A percentile compares a stretch with the other conserved stretches of the same genome.
phyloP scores from a whole-genome alignment of 2,113 vertebrate genomes.

The Dicaeum eximium region DNA sequence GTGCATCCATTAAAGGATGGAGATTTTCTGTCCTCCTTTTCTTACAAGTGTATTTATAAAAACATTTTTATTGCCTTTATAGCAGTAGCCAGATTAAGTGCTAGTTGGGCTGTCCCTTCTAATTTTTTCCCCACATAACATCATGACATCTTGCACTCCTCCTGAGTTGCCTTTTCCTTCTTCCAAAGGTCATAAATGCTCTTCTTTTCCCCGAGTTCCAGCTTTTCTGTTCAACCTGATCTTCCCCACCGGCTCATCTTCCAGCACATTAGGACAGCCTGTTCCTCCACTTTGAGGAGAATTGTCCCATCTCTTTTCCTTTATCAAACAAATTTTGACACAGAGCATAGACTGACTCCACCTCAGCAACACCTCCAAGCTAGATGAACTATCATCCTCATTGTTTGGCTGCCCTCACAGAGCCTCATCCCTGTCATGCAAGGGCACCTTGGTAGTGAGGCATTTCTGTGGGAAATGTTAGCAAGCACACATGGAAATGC shows the following conservation, averaged over 20 bases:
- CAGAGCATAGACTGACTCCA: background rate
- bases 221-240: background rate
- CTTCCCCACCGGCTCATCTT: background rate
- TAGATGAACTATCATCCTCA: background rate
- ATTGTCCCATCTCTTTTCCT: background rate
- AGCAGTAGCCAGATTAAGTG: background rate
- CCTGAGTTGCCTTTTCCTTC: background rate
- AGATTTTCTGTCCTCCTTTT: background rate
- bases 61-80: background rate
- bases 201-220: background rate
- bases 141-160: background rate
- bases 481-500: background rate
- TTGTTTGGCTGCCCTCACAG: background rate
- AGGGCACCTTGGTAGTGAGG: background rate
- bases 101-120: background rate
- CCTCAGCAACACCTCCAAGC: background rate
- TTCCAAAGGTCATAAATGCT: background rate
- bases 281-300: background rate
- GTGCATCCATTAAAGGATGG: background rate
- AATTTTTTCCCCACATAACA: background rate
- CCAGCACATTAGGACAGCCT: background rate
- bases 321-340: background rate
- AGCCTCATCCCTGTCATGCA: rapidly evolving
- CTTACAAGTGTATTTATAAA: background rate
- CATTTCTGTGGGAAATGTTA: background rate